Evolutionary conservation across 2,888 invertebrate species (phyloP).

Genomic region (Hirtodrosophila alboralis): DNA sequence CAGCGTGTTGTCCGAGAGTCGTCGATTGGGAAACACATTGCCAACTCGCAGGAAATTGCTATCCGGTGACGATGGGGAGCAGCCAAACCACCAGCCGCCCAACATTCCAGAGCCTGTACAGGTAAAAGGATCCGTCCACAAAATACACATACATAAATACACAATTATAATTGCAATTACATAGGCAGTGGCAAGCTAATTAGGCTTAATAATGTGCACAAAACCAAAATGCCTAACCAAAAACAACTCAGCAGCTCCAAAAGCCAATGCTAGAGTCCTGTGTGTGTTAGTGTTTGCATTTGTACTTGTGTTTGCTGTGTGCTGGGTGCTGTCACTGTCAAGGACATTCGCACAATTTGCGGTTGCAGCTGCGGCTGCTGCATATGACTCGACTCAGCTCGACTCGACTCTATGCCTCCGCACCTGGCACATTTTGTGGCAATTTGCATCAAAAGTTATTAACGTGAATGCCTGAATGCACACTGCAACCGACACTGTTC

Average conservation of each 20-base stretch:
- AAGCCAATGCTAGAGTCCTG: conserved; percentile 1
- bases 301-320: conserved; percentile 7
- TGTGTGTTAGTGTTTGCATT: conserved; percentile 7
- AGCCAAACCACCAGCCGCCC: conserved; percentile 93
- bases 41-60: conserved; percentile 94
- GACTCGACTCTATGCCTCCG: too few relatives aligned
- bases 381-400: conserved; percentile 42
- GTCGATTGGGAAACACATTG: conserved; percentile 92
- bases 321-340: conserved; percentile 62
- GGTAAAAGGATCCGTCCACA: not conserved
- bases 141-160: conserved; percentile 1
- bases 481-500: conserved; percentile 11
- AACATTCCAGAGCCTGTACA: conserved; percentile 86
- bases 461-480: conserved; percentile 38
- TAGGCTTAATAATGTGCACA: conserved; percentile 51
- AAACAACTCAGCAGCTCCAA: conserved; percentile 2
- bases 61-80: conserved; percentile 92
- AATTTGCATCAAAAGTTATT: conserved; percentile 66
- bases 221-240: conserved; percentile 6
- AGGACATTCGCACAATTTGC: conserved; percentile 60
- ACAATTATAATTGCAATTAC: conserved; percentile 9
- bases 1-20: conserved; percentile 95
- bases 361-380: conserved; percentile 50
- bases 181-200: conserved; percentile 47
- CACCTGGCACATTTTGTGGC: conserved; percentile 40